Conservation (phyloP, 2,797 vertebrate genomes). For the Danio albolineatus region DNA sequence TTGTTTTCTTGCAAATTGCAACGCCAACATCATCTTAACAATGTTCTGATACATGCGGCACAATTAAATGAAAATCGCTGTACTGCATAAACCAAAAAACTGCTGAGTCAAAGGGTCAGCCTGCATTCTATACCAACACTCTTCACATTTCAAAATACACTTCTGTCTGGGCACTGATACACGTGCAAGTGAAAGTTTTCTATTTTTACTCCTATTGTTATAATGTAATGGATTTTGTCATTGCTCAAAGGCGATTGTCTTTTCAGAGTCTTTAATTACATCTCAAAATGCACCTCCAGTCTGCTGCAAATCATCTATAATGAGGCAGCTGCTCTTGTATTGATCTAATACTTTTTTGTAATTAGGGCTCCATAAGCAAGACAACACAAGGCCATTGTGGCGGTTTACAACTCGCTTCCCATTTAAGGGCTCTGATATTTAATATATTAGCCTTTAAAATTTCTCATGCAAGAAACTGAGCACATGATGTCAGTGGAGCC, state of each 20-base stretch:
- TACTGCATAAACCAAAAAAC: neutral
- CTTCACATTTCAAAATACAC: too few relatives aligned
- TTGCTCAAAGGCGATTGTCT: conserved; percentile 1
- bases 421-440: conserved; percentile 8
- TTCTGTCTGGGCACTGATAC: too few relatives aligned
- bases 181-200: too few relatives aligned
- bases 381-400: conserved; percentile 60
- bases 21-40: too few relatives aligned
- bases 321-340: conserved; percentile 45
- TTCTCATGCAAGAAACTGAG: neutral
- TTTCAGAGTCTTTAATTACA: too few relatives aligned
- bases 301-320: neutral
- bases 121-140: too few relatives aligned
- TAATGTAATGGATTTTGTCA: neutral
- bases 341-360: conserved; percentile 47
- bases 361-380: conserved; percentile 23
- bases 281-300: neutral
- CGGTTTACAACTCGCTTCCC: conserved; percentile 13
- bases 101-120: neutral
- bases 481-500: neutral
- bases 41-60: too few relatives aligned
- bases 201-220: too few relatives aligned
- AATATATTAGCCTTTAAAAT: conserved; percentile 28
- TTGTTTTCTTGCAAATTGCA: too few relatives aligned
- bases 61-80: too few relatives aligned